Evolutionary conservation across 2,888 invertebrate genomes (phyloP).

Genomic region (Hyppa rectilinea): DNA sequence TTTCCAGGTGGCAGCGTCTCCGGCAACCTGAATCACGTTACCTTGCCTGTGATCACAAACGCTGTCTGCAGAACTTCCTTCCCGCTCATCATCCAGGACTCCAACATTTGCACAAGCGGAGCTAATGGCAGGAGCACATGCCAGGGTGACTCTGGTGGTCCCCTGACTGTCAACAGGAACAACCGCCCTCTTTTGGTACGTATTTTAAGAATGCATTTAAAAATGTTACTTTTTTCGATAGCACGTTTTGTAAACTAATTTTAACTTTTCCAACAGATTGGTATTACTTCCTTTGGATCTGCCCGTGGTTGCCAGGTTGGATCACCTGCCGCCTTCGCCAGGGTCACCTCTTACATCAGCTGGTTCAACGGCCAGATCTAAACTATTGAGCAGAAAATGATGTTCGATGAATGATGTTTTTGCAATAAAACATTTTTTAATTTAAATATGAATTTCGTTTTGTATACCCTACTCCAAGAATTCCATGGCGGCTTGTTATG

Average conservation of each 20-base stretch:
- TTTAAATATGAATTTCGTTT: background rate
- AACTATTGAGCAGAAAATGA: constrained; percentile 1
- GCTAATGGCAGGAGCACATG: constrained; percentile 68
- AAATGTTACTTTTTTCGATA: background rate
- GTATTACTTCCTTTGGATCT: constrained; percentile 74
- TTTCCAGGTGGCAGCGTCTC: constrained; percentile 22
- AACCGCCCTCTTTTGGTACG: constrained; percentile 66
- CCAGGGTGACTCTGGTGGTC: constrained; percentile 77
- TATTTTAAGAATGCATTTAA: background rate
- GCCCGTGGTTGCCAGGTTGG: constrained; percentile 68
- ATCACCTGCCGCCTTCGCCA: constrained; percentile 70
- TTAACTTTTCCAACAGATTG: constrained; percentile 68
- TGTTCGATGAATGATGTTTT: no score
- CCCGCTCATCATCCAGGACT: constrained; percentile 61
- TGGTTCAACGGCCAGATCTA: constrained; percentile 58
- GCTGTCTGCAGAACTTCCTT: background rate
- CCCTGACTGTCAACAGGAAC: constrained; percentile 67
- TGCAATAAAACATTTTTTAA: background rate
- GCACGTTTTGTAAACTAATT: background rate
- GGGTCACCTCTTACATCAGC: constrained; percentile 68
- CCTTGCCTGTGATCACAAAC: constrained; percentile 42
- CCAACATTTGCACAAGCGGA: constrained; percentile 74
- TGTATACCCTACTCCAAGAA: background rate
- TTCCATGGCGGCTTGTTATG: background rate
- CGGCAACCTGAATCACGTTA: constrained; percentile 32